Percentiles rank a stretch among this genome's conserved stretches.
Evolutionary conservation across 2,113 vertebrate genomes (phyloP).

Genomic region (Microtus richardsoni): DNA sequence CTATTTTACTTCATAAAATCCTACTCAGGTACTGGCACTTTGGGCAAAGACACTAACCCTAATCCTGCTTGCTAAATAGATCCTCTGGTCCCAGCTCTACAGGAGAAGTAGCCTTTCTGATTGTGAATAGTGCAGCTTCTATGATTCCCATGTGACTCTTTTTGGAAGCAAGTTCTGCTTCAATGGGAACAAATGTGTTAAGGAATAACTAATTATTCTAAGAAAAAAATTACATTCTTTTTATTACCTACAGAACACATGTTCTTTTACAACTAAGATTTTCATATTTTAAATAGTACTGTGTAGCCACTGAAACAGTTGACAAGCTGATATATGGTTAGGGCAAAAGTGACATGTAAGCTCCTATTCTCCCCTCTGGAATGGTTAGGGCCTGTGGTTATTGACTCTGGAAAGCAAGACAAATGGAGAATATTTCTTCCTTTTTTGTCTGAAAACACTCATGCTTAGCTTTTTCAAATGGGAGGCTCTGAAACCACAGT

Average conservation of each 20-base stretch:
- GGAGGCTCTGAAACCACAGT: constrained; percentile 88
- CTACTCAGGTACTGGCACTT: constrained; percentile 65
- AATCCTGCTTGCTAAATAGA: neutral
- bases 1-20: constrained; percentile 60
- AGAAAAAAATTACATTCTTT: neutral
- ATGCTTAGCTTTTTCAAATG: constrained; percentile 94
- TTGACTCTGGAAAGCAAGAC: neutral
- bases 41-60: neutral
- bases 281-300: neutral
- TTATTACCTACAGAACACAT: neutral
- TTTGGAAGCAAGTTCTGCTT: neutral
- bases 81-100: neutral
- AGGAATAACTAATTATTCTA: neutral
- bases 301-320: neutral
- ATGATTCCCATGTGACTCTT: neutral
- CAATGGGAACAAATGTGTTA: neutral
- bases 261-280: constrained; percentile 34
- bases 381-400: neutral
- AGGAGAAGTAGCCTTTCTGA: neutral
- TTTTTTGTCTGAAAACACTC: constrained; percentile 87
- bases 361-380: neutral
- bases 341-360: neutral
- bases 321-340: neutral
- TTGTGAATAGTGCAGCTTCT: neutral
- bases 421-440: neutral